phyloP scores from a whole-genome alignment of 2,888 invertebrate species.

The Daptonema setosum region DNA sequence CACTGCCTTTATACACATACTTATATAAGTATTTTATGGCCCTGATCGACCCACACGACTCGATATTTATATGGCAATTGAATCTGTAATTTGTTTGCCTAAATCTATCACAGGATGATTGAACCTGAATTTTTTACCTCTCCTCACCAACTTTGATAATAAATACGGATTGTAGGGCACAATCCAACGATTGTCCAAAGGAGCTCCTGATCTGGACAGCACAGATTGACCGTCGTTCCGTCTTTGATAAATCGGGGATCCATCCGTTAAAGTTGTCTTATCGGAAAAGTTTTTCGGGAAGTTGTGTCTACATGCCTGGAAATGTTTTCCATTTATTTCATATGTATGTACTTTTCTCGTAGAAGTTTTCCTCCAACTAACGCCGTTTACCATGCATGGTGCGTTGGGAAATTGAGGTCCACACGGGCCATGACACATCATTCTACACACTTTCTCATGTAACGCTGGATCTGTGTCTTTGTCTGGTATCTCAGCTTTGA shows the following conservation, averaged over 20 bases:
- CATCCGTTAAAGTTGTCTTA: no score
- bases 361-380: no score
- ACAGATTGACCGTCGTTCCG: background rate
- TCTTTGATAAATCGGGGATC: background rate
- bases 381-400: constrained; percentile 13
- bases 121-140: no score
- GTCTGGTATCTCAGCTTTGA: background rate
- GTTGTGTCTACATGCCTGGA: no score
- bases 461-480: no score
- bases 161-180: background rate
- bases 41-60: constrained; percentile 16
- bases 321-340: no score
- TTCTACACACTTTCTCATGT: background rate
- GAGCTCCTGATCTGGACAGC: background rate
- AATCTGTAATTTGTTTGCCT: constrained; percentile 3
- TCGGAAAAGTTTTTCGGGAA: no score
- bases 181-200: background rate
- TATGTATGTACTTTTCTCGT: no score
- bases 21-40: constrained; percentile 22
- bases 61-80: constrained; percentile 29
- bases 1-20: constrained; percentile 21
- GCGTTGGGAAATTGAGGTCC: constrained; percentile 9
- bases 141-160: no score
- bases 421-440: constrained; percentile 19
- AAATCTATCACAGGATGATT: no score